phyloP scores from a whole-genome alignment of 2,797 vertebrate genomes.

The Neomorphus geoffroyi region DNA sequence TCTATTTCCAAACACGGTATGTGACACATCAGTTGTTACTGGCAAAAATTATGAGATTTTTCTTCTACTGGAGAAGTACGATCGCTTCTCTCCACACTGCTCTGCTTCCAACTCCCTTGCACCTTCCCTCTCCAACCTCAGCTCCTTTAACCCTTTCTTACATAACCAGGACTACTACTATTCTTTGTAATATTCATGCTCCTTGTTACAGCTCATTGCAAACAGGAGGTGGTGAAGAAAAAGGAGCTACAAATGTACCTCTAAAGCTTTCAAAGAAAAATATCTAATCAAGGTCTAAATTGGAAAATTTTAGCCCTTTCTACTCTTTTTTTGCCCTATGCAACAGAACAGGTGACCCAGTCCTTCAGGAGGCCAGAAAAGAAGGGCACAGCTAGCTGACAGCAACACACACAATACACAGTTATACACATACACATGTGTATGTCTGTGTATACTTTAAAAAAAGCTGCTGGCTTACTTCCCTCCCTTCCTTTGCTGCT shows the following conservation, averaged over 20 bases:
- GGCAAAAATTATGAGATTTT: neutral
- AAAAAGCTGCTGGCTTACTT: neutral
- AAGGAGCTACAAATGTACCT: neutral
- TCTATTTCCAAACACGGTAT: neutral
- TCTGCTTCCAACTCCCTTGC: neutral
- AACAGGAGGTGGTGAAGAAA: neutral
- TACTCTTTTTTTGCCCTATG: neutral
- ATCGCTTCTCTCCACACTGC: neutral
- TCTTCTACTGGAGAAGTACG: neutral
- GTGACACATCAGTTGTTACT: neutral
- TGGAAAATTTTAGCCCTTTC: neutral
- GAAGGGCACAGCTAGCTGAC: neutral
- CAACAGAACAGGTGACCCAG: neutral
- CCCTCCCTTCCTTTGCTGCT: neutral
- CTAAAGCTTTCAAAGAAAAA: neutral
- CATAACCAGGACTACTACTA: neutral
- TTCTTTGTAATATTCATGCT: neutral
- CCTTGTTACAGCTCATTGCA: accelerated
- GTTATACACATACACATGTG: accelerated
- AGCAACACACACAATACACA: neutral
- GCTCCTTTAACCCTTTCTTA: neutral
- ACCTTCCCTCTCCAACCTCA: neutral
- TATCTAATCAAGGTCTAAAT: neutral
- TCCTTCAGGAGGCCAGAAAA: neutral
- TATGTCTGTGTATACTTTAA: accelerated